phyloP scores from a whole-genome alignment of 2,113 vertebrate genomes.

The Planiliza haematocheilus region DNA sequence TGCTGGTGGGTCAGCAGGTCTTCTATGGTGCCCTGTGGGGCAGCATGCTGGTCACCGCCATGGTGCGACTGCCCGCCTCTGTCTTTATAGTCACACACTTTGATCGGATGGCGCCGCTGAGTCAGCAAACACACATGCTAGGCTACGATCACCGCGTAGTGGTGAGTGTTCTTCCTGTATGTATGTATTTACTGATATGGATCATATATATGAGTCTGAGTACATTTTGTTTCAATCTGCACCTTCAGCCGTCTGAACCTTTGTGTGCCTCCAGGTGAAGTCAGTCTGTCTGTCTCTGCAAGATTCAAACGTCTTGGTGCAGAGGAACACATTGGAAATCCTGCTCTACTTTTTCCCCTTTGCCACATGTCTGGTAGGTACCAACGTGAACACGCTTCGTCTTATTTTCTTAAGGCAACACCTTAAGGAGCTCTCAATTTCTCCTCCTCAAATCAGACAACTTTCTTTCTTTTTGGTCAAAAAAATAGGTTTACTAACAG shows the following conservation, averaged over 20 bases:
- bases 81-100: slow-evolving; percentile 93
- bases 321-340: slow-evolving; percentile 94
- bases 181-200: no score
- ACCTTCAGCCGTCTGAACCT: background rate
- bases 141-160: slow-evolving; percentile 88
- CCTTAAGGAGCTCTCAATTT: background rate
- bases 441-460: background rate
- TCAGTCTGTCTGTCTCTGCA: slow-evolving; percentile 89
- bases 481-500: background rate
- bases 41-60: slow-evolving; percentile 87
- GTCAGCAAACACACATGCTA: slow-evolving; percentile 90
- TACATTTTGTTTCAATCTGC: background rate
- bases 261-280: slow-evolving; percentile 83
- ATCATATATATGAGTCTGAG: no score
- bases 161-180: slow-evolving; percentile 80
- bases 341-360: slow-evolving; percentile 96
- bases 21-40: slow-evolving; percentile 94
- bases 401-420: slow-evolving; percentile 1
- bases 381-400: background rate
- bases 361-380: slow-evolving; percentile 88
- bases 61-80: slow-evolving; percentile 91
- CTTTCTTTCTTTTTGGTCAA: background rate
- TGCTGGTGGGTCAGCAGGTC: slow-evolving; percentile 90
- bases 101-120: slow-evolving; percentile 82
- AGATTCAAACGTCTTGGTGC: slow-evolving; percentile 95